phyloP scores from a whole-genome alignment of 2,113 vertebrate genomes.

The Cryptoleucopteryx plumbea region DNA sequence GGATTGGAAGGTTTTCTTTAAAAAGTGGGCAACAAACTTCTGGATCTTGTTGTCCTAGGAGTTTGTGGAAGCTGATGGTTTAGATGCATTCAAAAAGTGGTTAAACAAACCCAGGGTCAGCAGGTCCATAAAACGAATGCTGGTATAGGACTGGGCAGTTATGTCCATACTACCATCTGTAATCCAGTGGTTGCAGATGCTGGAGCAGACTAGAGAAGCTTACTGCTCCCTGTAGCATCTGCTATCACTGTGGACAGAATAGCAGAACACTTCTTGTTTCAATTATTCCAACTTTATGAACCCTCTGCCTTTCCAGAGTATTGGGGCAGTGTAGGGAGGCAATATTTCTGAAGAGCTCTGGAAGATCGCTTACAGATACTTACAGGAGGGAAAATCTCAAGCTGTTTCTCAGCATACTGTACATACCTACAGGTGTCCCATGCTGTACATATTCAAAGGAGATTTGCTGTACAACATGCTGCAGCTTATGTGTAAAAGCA shows the following conservation, averaged over 20 bases:
- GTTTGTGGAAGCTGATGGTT: not conserved
- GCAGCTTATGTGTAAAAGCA: not conserved
- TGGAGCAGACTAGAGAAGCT: not conserved
- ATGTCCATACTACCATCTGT: not conserved
- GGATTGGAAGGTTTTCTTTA: not conserved
- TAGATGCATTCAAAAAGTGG: not conserved
- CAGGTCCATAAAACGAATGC: not conserved
- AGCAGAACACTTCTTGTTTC: fast-evolving
- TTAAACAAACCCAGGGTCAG: not conserved
- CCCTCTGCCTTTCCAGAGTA: not conserved
- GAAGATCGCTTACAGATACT: not conserved
- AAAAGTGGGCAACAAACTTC: not conserved
- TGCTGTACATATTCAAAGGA: not conserved
- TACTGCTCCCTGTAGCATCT: not conserved
- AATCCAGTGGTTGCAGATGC: not conserved
- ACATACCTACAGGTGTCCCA: not conserved
- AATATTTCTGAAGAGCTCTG: not conserved
- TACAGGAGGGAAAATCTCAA: not conserved
- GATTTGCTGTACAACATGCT: not conserved
- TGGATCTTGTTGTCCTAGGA: not conserved
- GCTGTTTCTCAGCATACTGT: not conserved
- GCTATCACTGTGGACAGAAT: fast-evolving
- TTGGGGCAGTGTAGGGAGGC: not conserved
- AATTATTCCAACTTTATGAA: not conserved
- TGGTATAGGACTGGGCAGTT: not conserved